Conservation (phyloP, 2,888 invertebrate genomes). For the Callimorpha dominula region DNA sequence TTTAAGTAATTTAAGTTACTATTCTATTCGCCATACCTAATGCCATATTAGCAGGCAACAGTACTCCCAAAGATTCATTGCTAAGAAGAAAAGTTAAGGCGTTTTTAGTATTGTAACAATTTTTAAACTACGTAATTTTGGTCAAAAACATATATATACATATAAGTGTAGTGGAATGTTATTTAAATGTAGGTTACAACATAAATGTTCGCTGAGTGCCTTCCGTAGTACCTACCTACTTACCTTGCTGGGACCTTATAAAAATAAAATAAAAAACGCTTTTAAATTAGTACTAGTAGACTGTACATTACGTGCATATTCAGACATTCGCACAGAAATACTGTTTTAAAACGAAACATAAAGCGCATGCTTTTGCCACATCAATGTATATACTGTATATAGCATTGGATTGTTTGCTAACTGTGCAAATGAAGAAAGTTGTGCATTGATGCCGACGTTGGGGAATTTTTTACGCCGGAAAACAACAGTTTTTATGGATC, state of each 20-base stretch:
- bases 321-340: neutral
- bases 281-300: neutral
- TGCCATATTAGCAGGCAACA: neutral
- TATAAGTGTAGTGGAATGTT: neutral
- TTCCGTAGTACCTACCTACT: neutral
- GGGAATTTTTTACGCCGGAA: conserved; percentile 58
- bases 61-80: neutral
- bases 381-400: conserved; percentile 23
- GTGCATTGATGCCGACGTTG: conserved; percentile 55
- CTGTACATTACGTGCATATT: neutral
- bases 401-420: conserved; percentile 26
- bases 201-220: neutral
- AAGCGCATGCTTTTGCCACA: conserved; percentile 15
- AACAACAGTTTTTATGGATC: conserved; percentile 46
- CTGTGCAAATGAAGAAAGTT: conserved; percentile 69
- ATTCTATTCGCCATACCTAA: neutral
- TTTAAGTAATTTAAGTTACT: neutral
- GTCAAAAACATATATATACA: neutral
- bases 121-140: neutral
- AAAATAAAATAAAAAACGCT: neutral
- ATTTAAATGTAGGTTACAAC: neutral
- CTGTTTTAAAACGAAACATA: conserved; percentile 16
- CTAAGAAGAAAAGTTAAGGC: neutral
- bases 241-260: neutral
- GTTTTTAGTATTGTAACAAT: neutral